Evolutionary conservation across 2,888 invertebrate species (phyloP), one percentile per base, ranked within the genome.

Genomic region (Tillus elongatus): DNA sequence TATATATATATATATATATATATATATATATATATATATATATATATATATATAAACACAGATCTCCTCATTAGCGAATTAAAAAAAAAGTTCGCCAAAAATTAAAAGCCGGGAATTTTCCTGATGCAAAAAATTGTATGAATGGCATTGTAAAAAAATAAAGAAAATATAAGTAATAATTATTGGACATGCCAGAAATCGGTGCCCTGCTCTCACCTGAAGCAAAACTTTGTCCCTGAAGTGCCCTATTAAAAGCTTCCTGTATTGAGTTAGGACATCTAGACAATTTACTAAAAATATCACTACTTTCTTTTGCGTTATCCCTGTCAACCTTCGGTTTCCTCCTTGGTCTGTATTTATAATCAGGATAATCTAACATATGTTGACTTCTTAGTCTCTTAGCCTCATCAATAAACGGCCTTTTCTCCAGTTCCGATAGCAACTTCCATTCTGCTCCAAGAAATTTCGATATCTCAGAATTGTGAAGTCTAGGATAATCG

Each of bases 351-450:
- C 53, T 58, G 41, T 66, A 66, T 42, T 66, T 66, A 44, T 66
- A 66, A 28, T 61, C 56, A 2, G 66, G 66, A 57, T 65, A 57
- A 44, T 66, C 65, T n/a, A 63, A 28, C 63, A 65, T 64, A 44
- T 66, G 66, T 39, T 66, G 63, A 39, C 47, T 60, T 33, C 65
- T 49, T 30, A 66, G 46, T 27, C 65, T 46, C 57, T 90, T 90
- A 0, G 90, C 89, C 63, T 90, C 89, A 58, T 90, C 89, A 49
- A 90, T 89, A 60, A 89, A 90, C 0, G 89, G 89, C 35, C 83
- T 66, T 57, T 90, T 90, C 51, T 88, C 85, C 1, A 69, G 61
- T 50, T 89, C 88, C 2, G 79, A 74, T 30, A 90, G 63, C 36
- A 80, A 68, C 62, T 90, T 90, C 90, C 90, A 90, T 58, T 88